Conservation (phyloP, 2,888 invertebrate species). For the Diaprepes abbreviatus region DNA sequence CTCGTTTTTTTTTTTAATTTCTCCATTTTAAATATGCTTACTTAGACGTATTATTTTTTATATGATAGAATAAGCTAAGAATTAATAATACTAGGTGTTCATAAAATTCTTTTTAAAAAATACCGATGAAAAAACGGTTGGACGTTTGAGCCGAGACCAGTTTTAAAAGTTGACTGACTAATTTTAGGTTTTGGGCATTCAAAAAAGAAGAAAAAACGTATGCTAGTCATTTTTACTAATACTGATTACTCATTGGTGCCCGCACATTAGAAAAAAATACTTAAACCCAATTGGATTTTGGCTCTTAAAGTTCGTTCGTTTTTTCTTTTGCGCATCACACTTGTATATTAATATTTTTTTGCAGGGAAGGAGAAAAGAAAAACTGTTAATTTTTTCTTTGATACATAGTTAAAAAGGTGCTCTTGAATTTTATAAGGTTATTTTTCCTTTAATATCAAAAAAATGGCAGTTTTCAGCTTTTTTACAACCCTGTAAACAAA, state of each 20-base stretch:
- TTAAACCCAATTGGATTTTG: background rate
- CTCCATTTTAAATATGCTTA: background rate
- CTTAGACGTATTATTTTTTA: conserved; percentile 21
- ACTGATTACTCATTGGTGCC: conserved; percentile 13
- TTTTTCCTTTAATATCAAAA: background rate
- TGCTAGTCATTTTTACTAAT: conserved; percentile 27
- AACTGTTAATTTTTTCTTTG: background rate
- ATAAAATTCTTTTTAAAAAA: background rate
- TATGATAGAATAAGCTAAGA: conserved; percentile 10
- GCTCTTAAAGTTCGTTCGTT: background rate
- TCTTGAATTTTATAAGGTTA: background rate
- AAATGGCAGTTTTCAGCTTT: background rate
- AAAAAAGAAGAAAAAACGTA: conserved; percentile 8
- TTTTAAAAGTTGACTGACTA: conserved; percentile 29
- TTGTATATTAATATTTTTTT: conserved; percentile 2
- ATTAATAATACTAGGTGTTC: conserved; percentile 12
- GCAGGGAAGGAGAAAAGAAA: background rate
- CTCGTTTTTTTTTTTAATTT: background rate
- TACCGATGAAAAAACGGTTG: background rate
- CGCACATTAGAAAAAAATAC: background rate
- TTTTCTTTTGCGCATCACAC: conserved; percentile 6
- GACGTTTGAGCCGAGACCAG: background rate
- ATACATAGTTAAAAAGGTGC: conserved; percentile 3
- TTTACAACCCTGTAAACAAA: background rate
- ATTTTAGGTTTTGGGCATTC: conserved; percentile 22